phyloP scores from a whole-genome alignment of 2,113 vertebrate genomes.

The Eubucco bourcierii region DNA sequence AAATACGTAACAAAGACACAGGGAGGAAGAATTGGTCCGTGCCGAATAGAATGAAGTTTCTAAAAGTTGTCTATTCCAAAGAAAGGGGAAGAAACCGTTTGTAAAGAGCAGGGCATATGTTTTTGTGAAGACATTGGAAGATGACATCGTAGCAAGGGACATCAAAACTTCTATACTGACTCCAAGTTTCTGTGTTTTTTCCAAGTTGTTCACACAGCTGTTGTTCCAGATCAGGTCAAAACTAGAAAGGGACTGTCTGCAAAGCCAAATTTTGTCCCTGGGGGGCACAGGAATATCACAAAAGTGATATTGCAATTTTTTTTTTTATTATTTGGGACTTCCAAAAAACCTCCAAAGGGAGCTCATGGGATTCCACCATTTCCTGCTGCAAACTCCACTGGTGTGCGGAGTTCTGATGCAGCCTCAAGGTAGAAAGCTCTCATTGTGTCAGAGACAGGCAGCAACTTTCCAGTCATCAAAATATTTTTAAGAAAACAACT shows the following conservation, averaged over 20 bases:
- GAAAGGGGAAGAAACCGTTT: background rate
- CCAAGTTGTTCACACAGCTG: background rate
- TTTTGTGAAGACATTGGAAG: background rate
- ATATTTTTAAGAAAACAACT: background rate
- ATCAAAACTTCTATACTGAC: rapidly evolving
- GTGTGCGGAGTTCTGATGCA: background rate
- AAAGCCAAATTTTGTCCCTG: background rate
- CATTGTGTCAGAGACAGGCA: background rate
- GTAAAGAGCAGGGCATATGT: background rate
- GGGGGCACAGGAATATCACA: background rate
- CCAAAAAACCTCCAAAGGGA: background rate
- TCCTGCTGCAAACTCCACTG: background rate
- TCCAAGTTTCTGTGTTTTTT: background rate
- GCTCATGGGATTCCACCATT: background rate
- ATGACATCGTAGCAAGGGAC: background rate
- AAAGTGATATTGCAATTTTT: background rate
- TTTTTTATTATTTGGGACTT: background rate
- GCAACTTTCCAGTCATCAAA: background rate
- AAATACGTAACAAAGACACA: background rate
- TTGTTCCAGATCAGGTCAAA: background rate
- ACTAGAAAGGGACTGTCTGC: background rate
- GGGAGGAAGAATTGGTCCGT: background rate
- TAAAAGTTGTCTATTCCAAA: background rate
- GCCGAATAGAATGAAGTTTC: background rate
- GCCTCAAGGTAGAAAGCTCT: background rate